Conservation (phyloP, 2,888 invertebrate species). For the Sussaba pulchella region DNA sequence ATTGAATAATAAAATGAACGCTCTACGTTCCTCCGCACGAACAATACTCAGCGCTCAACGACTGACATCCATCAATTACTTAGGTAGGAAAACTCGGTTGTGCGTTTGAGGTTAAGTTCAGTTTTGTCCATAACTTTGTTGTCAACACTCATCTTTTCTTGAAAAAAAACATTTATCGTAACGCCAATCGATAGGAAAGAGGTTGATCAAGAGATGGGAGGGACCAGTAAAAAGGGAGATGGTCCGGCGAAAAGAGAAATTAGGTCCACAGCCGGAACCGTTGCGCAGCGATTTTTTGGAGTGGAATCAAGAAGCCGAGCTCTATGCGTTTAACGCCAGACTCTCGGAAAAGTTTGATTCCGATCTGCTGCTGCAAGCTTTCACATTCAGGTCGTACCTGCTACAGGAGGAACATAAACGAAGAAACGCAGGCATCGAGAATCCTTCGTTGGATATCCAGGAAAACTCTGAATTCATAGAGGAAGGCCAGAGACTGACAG, state of each 20-base stretch:
- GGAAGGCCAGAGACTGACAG: conserved; percentile 89
- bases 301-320: conserved; percentile 95
- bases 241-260: conserved; percentile 86
- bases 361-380: conserved; percentile 89
- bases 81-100: conserved; percentile 68
- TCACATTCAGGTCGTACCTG: conserved; percentile 92
- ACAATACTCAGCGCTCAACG: conserved; percentile 57
- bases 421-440: conserved; percentile 89
- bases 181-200: conserved; percentile 77
- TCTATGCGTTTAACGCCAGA: conserved; percentile 95
- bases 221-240: conserved; percentile 89
- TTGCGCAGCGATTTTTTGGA: conserved; percentile 89
- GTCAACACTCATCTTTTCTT: neutral
- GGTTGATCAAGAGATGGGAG: conserved; percentile 87
- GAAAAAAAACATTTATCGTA: conserved; percentile 43
- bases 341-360: conserved; percentile 93
- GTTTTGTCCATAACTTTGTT: neutral
- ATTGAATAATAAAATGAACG: conserved; percentile 71
- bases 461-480: conserved; percentile 90
- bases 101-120: conserved; percentile 37
- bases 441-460: conserved; percentile 85
- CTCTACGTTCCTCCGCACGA: conserved; percentile 69
- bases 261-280: conserved; percentile 80
- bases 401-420: conserved; percentile 89
- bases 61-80: conserved; percentile 65